These are phyloP conservation scores for Arnoldichthys spilopterus DNA, from an alignment of 2,797 vertebrate species.

Conservation along the genomic window DNA sequence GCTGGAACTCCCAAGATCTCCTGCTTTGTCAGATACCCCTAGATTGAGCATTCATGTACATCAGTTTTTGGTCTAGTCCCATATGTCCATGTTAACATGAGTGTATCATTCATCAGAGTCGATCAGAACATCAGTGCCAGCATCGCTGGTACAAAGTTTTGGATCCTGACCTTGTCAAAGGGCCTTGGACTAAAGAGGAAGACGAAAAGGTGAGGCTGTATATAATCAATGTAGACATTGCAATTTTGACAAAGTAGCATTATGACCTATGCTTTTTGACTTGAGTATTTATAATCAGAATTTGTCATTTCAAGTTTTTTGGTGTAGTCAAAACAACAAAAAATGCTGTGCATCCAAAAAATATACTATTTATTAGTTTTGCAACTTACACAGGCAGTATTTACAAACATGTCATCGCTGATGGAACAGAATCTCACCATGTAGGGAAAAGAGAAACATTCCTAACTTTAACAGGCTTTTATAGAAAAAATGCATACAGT, in stretches of 20 bases:
- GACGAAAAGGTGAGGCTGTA: conserved; percentile 87
- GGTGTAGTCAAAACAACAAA: too few relatives aligned
- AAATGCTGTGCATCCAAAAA: too few relatives aligned
- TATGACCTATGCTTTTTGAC: too few relatives aligned
- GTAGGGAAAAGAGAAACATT: too few relatives aligned
- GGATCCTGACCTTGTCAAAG: conserved; percentile 95
- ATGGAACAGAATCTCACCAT: too few relatives aligned
- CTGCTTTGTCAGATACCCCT: background rate
- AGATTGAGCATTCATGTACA: too few relatives aligned
- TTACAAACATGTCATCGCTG: background rate
- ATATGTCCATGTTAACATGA: background rate
- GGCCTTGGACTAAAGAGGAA: conserved; percentile 98
- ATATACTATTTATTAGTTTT: too few relatives aligned
- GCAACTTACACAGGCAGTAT: background rate
- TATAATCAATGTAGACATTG: background rate
- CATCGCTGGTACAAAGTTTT: conserved; percentile 95
- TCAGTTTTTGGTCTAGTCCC: background rate
- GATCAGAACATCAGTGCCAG: conserved; percentile 93
- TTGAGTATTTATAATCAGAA: too few relatives aligned
- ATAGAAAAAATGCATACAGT: too few relatives aligned
- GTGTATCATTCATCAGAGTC: conserved; percentile 75
- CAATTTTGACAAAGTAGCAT: too few relatives aligned
- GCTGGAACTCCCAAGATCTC: background rate
- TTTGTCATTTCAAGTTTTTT: too few relatives aligned
- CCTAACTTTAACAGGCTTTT: too few relatives aligned